Base-by-base conservation (phyloP, 2,888 invertebrate genomes). In the Apantesis nais region DNA sequence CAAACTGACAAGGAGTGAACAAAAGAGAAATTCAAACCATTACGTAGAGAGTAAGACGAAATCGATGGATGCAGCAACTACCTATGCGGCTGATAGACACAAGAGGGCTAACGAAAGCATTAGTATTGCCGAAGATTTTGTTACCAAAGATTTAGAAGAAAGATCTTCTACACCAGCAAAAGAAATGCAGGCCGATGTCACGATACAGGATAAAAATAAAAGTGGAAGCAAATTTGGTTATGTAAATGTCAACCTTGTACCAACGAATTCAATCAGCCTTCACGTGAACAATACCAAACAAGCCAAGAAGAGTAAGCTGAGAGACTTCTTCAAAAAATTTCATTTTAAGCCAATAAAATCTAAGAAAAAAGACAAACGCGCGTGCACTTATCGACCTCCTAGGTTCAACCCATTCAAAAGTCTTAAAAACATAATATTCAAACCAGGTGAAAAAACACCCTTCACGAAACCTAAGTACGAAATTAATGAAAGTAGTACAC, bases 381-480 rank as follows among this genome's bases (percentile, higher is more conserved):
- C 34, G 1, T 63, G 62, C 41, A 44, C 19, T 3, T 65, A 73
- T 9, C 82, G 89, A 74, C 71, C 71, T 16, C 77, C 79, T n/a
- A 86, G 90, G 22, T 90, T 88, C 29, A 88, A 87, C 74, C 86
- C 90, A 8, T 79, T 92, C 5, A 83, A 89, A 48, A 87, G 83
- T 14, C 61, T 92, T 1, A 88, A 86, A 74, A 74, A 87, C 44
- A 82, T 29, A 29, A 29, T 90, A 0, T 89, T 92, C 48, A 73
- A 22, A 62, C 48, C 65, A 19, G 8, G 25, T 29, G 58, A 41
- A 12, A 66, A 66, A 55, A 52, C 65, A 52, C 34, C 37, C 1
- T 3, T n/a, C 3, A 16, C 58, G 16, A 29, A 16, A 58, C 1
- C 29, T n/a, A n/a, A n/a, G n/a, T n/a, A n/a, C n/a, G n/a, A n/a